Evolutionary conservation across 2,888 invertebrate genomes (phyloP).

Genomic region (Gerosis bhagava): DNA sequence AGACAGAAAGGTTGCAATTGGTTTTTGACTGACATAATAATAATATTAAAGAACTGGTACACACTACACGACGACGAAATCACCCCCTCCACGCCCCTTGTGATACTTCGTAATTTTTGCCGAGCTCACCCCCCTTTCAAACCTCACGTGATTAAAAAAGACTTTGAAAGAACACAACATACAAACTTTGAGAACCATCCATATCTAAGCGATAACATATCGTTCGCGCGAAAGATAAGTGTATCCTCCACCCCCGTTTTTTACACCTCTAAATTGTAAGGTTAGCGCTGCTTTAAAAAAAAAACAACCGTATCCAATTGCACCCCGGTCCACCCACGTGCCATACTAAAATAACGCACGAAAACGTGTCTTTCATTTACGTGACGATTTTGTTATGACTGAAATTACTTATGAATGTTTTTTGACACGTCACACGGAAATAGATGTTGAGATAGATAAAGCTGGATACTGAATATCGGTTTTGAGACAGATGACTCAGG

Average conservation of each 20-base stretch:
- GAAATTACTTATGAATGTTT: constrained; percentile 60
- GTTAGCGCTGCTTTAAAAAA: constrained; percentile 48
- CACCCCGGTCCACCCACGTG: constrained; percentile 44
- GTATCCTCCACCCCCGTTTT: constrained; percentile 58
- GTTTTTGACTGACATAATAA: too few species aligned
- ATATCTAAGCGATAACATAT: constrained; percentile 63
- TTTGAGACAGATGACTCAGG: too few species aligned
- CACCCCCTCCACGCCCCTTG: too few species aligned
- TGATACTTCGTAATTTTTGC: too few species aligned
- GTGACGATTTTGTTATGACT: constrained; percentile 80
- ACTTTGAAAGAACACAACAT: too few species aligned
- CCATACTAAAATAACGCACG: constrained; percentile 52
- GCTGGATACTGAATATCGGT: too few species aligned
- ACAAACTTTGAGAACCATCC: constrained; percentile 52
- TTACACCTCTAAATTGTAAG: constrained; percentile 62
- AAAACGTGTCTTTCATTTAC: constrained; percentile 75
- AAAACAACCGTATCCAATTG: constrained; percentile 47
- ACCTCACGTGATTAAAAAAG: too few species aligned
- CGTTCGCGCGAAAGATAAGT: constrained; percentile 73
- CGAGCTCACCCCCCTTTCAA: too few species aligned
- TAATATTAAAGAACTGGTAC: too few species aligned
- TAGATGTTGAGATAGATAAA: constrained; percentile 32
- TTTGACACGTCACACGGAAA: constrained; percentile 34
- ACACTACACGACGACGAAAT: too few species aligned
- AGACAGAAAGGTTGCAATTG: too few species aligned